Percentiles rank a stretch among this genome's conserved stretches.
phyloP scores from a whole-genome alignment of 37 sponge, comb jelly and placozoan genomes.

The Oscarella lobularis region DNA sequence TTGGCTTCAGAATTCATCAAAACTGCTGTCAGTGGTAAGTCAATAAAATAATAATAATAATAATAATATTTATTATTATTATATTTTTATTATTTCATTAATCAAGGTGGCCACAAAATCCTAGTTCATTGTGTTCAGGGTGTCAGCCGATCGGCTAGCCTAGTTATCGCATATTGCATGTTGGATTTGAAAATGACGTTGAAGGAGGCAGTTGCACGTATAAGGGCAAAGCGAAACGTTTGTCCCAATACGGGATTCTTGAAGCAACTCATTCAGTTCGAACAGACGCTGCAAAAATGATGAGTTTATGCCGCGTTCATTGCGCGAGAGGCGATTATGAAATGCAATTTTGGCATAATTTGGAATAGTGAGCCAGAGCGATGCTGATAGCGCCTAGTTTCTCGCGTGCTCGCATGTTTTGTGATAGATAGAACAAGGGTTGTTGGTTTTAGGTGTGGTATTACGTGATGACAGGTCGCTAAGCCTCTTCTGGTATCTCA shows the following conservation, averaged over 20 bases:
- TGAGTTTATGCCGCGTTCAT: too few species aligned
- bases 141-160: slow-evolving; percentile 38
- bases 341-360: too few species aligned
- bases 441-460: too few species aligned
- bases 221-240: background rate
- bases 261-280: slow-evolving; percentile 18
- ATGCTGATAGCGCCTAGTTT: too few species aligned
- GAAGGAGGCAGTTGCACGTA: background rate
- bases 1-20: slow-evolving; percentile 24
- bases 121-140: slow-evolving; percentile 54
- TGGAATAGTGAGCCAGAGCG: too few species aligned
- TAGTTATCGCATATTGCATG: slow-evolving; percentile 37
- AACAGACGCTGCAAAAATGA: slow-evolving; percentile 12
- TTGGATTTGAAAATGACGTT: background rate
- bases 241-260: slow-evolving; percentile 47
- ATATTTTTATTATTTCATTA: too few species aligned
- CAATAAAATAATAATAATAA: background rate
- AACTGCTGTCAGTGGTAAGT: slow-evolving; percentile 5
- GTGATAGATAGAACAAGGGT: too few species aligned
- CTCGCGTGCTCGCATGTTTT: too few species aligned
- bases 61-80: background rate
- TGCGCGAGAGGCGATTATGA: too few species aligned
- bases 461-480: too few species aligned
- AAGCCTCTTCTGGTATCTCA: too few species aligned
- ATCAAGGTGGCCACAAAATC: slow-evolving; percentile 3